Evolutionary conservation across 2,113 vertebrate genomes (phyloP).

Genomic region (Chloropsis cyanopogon): DNA sequence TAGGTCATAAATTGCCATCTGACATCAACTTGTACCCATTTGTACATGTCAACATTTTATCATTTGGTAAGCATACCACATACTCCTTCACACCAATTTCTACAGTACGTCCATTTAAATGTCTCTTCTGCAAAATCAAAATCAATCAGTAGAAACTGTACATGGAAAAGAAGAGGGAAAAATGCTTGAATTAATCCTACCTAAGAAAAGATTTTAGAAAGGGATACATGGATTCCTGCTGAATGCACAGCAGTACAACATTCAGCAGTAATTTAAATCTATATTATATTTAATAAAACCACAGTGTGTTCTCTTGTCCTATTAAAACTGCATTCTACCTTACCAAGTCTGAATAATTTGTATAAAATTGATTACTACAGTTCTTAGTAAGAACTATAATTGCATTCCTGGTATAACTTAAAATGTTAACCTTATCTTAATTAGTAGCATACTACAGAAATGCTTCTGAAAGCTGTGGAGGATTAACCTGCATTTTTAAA

Average conservation of each 20-base stretch:
- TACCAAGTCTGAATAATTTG: slow-evolving; percentile 73
- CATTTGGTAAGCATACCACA: background rate
- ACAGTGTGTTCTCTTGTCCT: slow-evolving; percentile 65
- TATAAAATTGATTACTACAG: slow-evolving; percentile 77
- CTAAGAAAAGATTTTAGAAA: slow-evolving; percentile 21
- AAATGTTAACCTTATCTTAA: slow-evolving; percentile 84
- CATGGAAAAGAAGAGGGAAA: background rate
- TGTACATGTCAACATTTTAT: background rate
- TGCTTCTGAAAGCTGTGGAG: slow-evolving; percentile 67
- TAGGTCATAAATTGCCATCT: background rate
- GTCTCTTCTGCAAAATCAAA: slow-evolving; percentile 4
- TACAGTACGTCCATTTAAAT: background rate
- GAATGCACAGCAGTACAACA: background rate
- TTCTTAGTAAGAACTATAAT: slow-evolving; percentile 77
- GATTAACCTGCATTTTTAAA: slow-evolving; percentile 77
- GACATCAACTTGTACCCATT: background rate
- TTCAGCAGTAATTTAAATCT: slow-evolving; percentile 58
- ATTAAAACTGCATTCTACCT: slow-evolving; percentile 72
- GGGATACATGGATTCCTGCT: background rate
- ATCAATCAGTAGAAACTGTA: background rate
- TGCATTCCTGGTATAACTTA: slow-evolving; percentile 79
- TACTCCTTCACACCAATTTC: background rate
- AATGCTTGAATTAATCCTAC: background rate
- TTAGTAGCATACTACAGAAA: slow-evolving; percentile 77
- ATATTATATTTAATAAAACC: slow-evolving; percentile 65